phyloP scores from a whole-genome alignment of 2,113 vertebrate genomes.

The Ailuropoda melanoleuca region DNA sequence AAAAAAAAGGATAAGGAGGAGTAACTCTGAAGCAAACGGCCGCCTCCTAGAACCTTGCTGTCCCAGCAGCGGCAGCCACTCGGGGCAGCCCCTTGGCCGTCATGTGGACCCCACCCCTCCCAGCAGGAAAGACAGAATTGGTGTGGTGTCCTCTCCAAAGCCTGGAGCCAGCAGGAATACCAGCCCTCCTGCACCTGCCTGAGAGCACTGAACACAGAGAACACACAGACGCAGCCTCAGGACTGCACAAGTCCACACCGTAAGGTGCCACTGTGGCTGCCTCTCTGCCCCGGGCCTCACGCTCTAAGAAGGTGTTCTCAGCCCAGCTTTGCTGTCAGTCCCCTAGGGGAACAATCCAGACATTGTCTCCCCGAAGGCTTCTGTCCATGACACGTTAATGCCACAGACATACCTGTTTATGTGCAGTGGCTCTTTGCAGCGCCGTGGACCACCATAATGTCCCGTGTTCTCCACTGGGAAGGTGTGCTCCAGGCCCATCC shows the following conservation, averaged over 20 bases:
- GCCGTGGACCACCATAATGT: fast-evolving
- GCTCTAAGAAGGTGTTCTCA: not conserved
- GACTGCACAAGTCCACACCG: not conserved
- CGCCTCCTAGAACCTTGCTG: not conserved
- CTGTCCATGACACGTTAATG: not conserved
- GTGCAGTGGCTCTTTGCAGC: not conserved
- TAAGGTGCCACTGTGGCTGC: too few species aligned
- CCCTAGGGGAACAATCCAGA: not conserved
- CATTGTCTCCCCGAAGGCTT: not conserved
- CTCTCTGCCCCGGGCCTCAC: not conserved
- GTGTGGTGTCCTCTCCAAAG: not conserved
- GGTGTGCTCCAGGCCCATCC: not conserved
- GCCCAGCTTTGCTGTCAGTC: not conserved
- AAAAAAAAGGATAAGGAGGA: not conserved
- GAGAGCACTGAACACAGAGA: not conserved
- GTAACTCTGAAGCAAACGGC: not conserved
- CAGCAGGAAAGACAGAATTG: fast-evolving
- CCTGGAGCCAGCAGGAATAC: not conserved
- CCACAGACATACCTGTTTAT: too few species aligned
- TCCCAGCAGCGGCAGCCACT: not conserved
- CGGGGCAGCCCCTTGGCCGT: not conserved
- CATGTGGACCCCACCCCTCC: not conserved
- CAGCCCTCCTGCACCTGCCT: not conserved
- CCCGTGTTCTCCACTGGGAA: not conserved
- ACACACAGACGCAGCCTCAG: not conserved